Conservation (phyloP, 2,888 invertebrate species). For the Formica aserva region DNA sequence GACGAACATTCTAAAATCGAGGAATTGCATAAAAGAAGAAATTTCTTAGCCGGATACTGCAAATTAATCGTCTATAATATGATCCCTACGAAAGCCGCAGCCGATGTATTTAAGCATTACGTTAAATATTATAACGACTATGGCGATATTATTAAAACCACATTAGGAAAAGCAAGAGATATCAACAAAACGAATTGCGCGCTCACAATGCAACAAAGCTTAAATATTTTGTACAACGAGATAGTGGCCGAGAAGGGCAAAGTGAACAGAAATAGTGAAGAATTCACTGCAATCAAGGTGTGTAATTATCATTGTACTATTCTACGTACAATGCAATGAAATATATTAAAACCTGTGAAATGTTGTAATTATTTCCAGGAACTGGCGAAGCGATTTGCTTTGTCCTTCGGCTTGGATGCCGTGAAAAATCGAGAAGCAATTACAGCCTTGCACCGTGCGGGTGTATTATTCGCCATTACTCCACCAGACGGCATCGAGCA, state of each 20-base stretch:
- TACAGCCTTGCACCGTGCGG: slow-evolving; percentile 97
- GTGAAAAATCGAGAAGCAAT: slow-evolving; percentile 98
- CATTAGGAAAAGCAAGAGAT: slow-evolving; percentile 98
- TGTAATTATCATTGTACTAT: slow-evolving; percentile 53
- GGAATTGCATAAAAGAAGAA: slow-evolving; percentile 97
- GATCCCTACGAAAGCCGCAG: slow-evolving; percentile 95
- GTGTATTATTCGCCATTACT: slow-evolving; percentile 95
- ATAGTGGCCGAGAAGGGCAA: slow-evolving; percentile 86
- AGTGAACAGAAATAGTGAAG: slow-evolving; percentile 91
- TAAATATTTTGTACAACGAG: slow-evolving; percentile 95
- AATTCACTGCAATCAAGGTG: slow-evolving; percentile 95
- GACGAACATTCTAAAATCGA: slow-evolving; percentile 98
- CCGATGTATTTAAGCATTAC: slow-evolving; percentile 98
- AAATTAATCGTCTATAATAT: slow-evolving; percentile 99
- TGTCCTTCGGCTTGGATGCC: slow-evolving; percentile 98
- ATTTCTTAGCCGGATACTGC: slow-evolving; percentile 98
- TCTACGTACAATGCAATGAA: slow-evolving; percentile 3
- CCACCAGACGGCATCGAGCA: slow-evolving; percentile 89
- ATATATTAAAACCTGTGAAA: slow-evolving; percentile 7
- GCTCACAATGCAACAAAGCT: slow-evolving; percentile 96
- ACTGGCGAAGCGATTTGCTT: slow-evolving; percentile 97
- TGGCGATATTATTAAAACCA: slow-evolving; percentile 99
- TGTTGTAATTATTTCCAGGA: slow-evolving; percentile 88
- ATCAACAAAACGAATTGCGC: slow-evolving; percentile 99
- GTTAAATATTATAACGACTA: slow-evolving; percentile 99